Evolutionary conservation across 1,140 invertebrate species (phyloP).

Genomic region (Heliothis virescens): DNA sequence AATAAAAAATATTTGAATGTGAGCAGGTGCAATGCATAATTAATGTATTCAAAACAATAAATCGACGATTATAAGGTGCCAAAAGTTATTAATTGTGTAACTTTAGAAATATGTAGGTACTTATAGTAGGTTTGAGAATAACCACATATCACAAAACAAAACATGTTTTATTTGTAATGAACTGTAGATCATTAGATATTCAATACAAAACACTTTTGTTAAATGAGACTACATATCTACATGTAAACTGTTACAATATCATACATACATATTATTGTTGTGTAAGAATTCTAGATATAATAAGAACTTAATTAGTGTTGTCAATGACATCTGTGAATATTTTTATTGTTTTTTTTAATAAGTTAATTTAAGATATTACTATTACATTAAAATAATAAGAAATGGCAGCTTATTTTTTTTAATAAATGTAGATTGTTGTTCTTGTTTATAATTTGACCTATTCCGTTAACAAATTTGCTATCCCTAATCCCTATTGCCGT

Average conservation of each 20-base stretch:
- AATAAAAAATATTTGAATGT: too few relatives aligned
- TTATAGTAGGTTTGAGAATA: conserved; percentile 7
- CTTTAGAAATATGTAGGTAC: not conserved
- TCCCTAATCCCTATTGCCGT: too few relatives aligned
- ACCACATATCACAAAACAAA: not conserved
- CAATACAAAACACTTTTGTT: not conserved
- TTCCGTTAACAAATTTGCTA: not conserved
- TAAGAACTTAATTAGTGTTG: not conserved
- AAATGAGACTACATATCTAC: not conserved
- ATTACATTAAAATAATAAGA: not conserved
- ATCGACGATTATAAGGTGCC: not conserved
- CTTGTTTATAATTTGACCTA: conserved; percentile 1
- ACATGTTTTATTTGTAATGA: not conserved
- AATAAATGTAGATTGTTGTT: conserved; percentile 1
- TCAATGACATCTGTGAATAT: not conserved
- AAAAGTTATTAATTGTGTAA: not conserved
- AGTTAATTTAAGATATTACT: not conserved
- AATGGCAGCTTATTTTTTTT: conserved; percentile 18
- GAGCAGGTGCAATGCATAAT: too few relatives aligned
- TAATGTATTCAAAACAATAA: too few relatives aligned
- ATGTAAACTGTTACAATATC: not conserved
- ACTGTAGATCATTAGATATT: not conserved
- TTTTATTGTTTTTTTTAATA: not conserved
- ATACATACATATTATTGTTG: not conserved
- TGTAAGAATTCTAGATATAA: not conserved